Percentiles rank a stretch among this genome's conserved stretches.
Evolutionary conservation across 2,113 vertebrate species (phyloP).

Genomic region (Crotalus horridus): DNA sequence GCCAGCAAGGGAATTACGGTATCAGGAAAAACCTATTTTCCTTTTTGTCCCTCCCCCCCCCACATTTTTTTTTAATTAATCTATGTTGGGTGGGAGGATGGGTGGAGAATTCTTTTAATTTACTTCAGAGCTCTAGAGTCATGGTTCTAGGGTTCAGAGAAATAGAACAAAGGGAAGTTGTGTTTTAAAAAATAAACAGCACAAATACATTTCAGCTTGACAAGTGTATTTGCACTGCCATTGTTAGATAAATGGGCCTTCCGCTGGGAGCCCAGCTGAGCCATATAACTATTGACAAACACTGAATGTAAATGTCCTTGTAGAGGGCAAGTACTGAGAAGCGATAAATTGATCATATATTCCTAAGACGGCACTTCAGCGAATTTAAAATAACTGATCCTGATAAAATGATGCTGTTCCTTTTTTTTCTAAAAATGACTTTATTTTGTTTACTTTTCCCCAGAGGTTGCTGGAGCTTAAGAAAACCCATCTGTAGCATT

Average conservation of each 20-base stretch:
- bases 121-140: slow-evolving; percentile 46
- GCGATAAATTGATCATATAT: slow-evolving; percentile 14
- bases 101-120: slow-evolving; percentile 43
- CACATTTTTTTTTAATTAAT: not conserved
- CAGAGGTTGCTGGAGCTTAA: slow-evolving; percentile 21
- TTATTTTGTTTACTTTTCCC: slow-evolving; percentile 7
- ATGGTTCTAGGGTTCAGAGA: slow-evolving; percentile 20
- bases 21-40: slow-evolving; percentile 49
- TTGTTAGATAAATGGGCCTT: slow-evolving; percentile 52
- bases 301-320: slow-evolving; percentile 70
- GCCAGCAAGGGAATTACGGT: slow-evolving; percentile 45
- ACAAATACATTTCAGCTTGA: slow-evolving; percentile 69
- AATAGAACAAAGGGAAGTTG: slow-evolving; percentile 50
- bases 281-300: slow-evolving; percentile 76
- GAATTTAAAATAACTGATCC: slow-evolving; percentile 5
- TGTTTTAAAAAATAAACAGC: slow-evolving; percentile 59
- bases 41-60: not conserved
- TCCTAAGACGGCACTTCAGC: not conserved
- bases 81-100: not conserved
- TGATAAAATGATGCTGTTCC: slow-evolving; percentile 21
- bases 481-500: not conserved
- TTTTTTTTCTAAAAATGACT: not conserved
- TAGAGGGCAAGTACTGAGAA: slow-evolving; percentile 48
- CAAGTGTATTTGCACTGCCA: slow-evolving; percentile 73
- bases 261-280: slow-evolving; percentile 62